Evolutionary conservation across 2,888 invertebrate species (phyloP).

Genomic region (Heliconius aoede): DNA sequence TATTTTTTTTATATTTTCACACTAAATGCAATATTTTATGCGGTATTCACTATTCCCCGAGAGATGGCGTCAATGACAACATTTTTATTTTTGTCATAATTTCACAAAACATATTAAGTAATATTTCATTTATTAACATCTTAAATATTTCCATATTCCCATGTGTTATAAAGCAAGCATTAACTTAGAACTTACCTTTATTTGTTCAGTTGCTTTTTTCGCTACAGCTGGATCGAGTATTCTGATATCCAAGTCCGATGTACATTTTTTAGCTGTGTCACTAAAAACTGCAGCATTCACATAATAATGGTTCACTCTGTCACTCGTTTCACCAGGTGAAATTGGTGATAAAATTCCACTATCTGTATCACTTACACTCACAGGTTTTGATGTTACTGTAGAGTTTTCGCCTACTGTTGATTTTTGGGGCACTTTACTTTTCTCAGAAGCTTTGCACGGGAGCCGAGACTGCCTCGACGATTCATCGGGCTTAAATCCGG

Average conservation of each 20-base stretch:
- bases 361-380: constrained; percentile 85
- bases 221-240: constrained; percentile 75
- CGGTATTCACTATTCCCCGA: neutral
- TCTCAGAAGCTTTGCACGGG: constrained; percentile 65
- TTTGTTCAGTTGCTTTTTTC: constrained; percentile 77
- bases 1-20: too few relatives aligned
- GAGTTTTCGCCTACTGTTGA: constrained; percentile 69
- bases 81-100: too few relatives aligned
- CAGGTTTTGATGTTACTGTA: constrained; percentile 64
- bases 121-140: neutral
- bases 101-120: neutral
- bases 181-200: constrained; percentile 68
- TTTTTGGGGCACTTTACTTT: constrained; percentile 68
- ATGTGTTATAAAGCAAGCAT: neutral
- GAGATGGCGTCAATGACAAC: neutral
- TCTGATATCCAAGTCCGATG: constrained; percentile 68
- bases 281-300: constrained; percentile 75
- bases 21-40: neutral
- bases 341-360: constrained; percentile 86
- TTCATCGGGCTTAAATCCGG: constrained; percentile 74
- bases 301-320: constrained; percentile 66
- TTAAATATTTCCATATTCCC: neutral
- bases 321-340: constrained; percentile 83
- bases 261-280: constrained; percentile 66
- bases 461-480: constrained; percentile 59